Conservation (phyloP, 2,113 vertebrate species). For the Leptosomus discolor region DNA sequence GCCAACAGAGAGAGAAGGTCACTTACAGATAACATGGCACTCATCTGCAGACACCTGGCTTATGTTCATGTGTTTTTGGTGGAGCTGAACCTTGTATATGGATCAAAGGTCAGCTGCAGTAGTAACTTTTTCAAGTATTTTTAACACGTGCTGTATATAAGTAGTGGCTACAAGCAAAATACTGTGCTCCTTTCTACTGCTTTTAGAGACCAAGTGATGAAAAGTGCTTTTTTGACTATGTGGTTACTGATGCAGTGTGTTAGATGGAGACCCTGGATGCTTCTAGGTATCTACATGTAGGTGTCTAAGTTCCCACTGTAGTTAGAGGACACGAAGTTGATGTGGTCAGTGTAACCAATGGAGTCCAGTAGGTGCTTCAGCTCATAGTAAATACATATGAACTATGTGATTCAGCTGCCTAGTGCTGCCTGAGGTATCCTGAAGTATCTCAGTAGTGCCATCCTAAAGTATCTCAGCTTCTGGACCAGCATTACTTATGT, state of each 20-base stretch:
- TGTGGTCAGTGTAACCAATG: background rate
- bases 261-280: background rate
- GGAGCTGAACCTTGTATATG: background rate
- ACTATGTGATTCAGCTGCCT: background rate
- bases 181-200: background rate
- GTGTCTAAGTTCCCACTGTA: background rate
- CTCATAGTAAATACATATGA: rapidly evolving
- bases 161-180: background rate
- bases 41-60: background rate
- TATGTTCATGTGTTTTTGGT: background rate
- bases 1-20: background rate
- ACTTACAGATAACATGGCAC: background rate
- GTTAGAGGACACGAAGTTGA: background rate
- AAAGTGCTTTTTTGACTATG: background rate
- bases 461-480: background rate
- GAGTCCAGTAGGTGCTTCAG: background rate
- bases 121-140: background rate
- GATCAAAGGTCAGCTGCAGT: background rate
- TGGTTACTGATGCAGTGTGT: background rate
- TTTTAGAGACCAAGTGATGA: background rate
- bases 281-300: background rate
- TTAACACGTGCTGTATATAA: rapidly evolving
- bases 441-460: background rate
- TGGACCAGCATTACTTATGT: background rate
- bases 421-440: background rate